Conservation (phyloP, 2,113 vertebrate genomes). For the Haemorhous mexicanus region DNA sequence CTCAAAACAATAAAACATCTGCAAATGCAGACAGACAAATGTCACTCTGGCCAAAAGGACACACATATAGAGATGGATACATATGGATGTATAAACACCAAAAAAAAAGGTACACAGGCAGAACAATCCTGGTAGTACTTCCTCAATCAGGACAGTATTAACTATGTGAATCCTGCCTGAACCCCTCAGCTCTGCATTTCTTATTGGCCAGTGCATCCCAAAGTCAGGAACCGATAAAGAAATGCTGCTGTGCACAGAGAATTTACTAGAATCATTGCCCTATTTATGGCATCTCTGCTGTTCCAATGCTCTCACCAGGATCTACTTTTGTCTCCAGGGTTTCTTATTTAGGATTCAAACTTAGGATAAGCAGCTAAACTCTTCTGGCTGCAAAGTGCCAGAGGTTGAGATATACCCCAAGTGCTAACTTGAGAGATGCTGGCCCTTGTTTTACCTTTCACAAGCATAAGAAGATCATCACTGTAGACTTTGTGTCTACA, state of each 20-base stretch:
- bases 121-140: neutral
- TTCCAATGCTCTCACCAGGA: neutral
- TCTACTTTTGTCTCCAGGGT: neutral
- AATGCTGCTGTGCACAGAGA: neutral
- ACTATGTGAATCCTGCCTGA: neutral
- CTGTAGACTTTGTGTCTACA: neutral
- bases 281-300: neutral
- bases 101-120: neutral
- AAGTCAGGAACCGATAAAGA: neutral
- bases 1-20: neutral
- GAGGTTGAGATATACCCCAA: neutral
- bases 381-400: neutral
- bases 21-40: neutral
- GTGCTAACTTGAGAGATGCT: neutral
- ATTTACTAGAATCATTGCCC: neutral
- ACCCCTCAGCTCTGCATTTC: neutral
- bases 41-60: neutral
- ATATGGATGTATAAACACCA: neutral
- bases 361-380: neutral
- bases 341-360: neutral
- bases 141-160: neutral
- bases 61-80: neutral
- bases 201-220: neutral
- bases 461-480: neutral
- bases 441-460: neutral